Percentiles rank a stretch among this genome's conserved stretches.
Evolutionary conservation across 2,113 vertebrate genomes (phyloP).

Genomic region (Lepidothrix coronata): DNA sequence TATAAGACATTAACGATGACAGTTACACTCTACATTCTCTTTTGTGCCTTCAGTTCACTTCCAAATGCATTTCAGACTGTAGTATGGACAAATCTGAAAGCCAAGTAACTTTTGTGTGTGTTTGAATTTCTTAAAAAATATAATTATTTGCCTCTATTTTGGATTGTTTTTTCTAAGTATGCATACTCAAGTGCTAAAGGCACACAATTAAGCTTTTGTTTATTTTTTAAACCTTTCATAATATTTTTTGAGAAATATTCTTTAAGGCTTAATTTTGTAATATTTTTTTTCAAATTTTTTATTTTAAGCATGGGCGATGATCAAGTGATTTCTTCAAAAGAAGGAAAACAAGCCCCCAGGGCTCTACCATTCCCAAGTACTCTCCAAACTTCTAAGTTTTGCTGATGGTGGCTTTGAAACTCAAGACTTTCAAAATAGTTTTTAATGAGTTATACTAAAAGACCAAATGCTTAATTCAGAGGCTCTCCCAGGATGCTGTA

Average conservation of each 20-base stretch:
- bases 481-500: not conserved
- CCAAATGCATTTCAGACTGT: not conserved
- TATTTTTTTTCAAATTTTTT: not conserved
- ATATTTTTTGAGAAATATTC: not conserved
- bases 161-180: not conserved
- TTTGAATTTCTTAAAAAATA: not conserved
- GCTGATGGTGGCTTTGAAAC: not conserved
- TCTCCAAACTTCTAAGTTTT: not conserved
- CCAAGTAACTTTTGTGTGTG: not conserved
- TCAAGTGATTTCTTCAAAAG: not conserved
- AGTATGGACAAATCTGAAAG: not conserved
- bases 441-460: conserved; percentile 29
- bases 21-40: not conserved
- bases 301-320: not conserved
- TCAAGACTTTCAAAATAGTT: conserved; percentile 29
- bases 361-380: not conserved
- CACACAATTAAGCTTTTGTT: not conserved
- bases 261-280: not conserved
- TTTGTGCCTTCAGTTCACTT: not conserved
- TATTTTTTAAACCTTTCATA: not conserved
- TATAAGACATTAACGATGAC: not conserved
- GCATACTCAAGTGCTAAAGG: not conserved
- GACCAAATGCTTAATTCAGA: conserved; percentile 23
- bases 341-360: not conserved
- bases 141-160: not conserved